A percentile compares a stretch with the other conserved stretches of the same genome.
These are phyloP conservation scores for Apis cerana DNA, from an alignment of 1,140 invertebrate species.

Conservation along the genomic window DNA sequence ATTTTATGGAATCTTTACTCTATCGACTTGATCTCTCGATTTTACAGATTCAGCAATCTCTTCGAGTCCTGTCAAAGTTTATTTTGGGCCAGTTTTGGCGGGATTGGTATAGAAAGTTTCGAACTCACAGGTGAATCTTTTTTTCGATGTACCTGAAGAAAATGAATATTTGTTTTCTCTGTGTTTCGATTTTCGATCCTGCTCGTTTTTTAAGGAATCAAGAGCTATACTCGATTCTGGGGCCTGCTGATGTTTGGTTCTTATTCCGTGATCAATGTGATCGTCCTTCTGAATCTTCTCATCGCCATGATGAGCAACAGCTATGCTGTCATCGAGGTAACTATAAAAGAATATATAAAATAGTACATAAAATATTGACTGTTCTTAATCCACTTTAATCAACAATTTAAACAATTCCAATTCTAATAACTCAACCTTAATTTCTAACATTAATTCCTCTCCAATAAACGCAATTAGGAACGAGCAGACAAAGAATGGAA, in stretches of 20 bases:
- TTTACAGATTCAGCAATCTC: slow-evolving; percentile 84
- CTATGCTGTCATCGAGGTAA: slow-evolving; percentile 89
- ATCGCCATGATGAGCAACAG: slow-evolving; percentile 97
- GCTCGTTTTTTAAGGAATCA: slow-evolving; percentile 82
- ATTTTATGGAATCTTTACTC: not conserved
- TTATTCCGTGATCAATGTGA: slow-evolving; percentile 92
- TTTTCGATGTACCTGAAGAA: too few species aligned
- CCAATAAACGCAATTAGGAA: slow-evolving; percentile 81
- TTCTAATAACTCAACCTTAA: too few species aligned
- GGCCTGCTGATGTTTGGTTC: slow-evolving; percentile 90
- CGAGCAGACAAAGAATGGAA: slow-evolving; percentile 95
- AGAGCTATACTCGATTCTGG: slow-evolving; percentile 91
- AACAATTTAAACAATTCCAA: too few species aligned
- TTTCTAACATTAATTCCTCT: not conserved
- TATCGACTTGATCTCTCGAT: not conserved
- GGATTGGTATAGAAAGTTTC: slow-evolving; percentile 90
- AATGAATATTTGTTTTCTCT: not conserved
- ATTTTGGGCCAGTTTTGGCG: slow-evolving; percentile 95
- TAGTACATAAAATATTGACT: too few species aligned
- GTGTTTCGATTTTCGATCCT: not conserved
- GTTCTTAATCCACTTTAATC: too few species aligned
- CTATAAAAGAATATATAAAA: too few species aligned
- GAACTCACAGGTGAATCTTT: slow-evolving; percentile 83
- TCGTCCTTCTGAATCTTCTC: slow-evolving; percentile 92
- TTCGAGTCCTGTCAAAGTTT: slow-evolving; percentile 94